Evolutionary conservation across 2,888 invertebrate genomes (phyloP), one percentile per base, ranked within the genome.

Genomic region (Brachypterus glaber): DNA sequence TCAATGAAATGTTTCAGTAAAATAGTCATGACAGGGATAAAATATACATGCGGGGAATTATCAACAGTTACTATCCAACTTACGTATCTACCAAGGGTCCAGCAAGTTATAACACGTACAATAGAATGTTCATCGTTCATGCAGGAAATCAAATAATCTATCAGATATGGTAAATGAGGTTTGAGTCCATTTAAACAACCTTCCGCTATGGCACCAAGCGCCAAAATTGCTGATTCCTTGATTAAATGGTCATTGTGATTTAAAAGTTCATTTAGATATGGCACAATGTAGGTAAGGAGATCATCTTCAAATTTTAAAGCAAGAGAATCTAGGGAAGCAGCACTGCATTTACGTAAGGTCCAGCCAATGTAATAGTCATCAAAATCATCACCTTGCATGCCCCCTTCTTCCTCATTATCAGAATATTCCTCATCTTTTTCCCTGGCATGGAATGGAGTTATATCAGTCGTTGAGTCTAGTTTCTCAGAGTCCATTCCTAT

Each of bases 341-440:
- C 98, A 54, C 95, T 93, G 63, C 98, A 98, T 69, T 98, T 96
- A 55, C 95, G 79, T 52, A 98, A 73, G 69, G 96, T 98, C 97
- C 97, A 98, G 63, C 63, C 63, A 31, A 63, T 58, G 35, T 62
- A 61, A 24, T 58, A 76, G 55, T 47, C 64, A 37, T 61, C 60
- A 35, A 60, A 53, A 24, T 59, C 58, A 32, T 59, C 60, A 9
- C 44, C 48, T 29, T 48, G 45, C 12, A 42, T 49, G 11, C 51
- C 54, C 17, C 37, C 37, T 16, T 50, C 43, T 15, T 46, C 47
- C 44, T 82, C 82, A 44, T 79, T 72, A 7, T 77, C 81, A 58
- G 44, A 52, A 33, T 65, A 70, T 65, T 74, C 64, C 64, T 71
- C 63, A 63, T 72, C 67, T 36, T 43, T 41, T 15, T 53, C 82